Base-by-base conservation (phyloP, 2,797 vertebrate genomes). In the Onychomys leucogaster region DNA sequence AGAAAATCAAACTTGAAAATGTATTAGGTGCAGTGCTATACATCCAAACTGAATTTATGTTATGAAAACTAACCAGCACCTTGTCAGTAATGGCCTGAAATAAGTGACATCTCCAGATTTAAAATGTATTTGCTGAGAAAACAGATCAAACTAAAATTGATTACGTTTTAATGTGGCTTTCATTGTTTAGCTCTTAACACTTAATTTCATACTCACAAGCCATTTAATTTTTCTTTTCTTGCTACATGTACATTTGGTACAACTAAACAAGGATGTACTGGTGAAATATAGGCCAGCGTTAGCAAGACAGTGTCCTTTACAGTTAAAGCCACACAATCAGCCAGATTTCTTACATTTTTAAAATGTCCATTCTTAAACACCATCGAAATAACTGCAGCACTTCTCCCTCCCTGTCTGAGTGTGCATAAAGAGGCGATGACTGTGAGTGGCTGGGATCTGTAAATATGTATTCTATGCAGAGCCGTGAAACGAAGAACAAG, bases 401-500 rank as follows among this genome's bases (percentile, higher is more conserved):
- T 89, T 46, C 23, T 76, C 19, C 69, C 52, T 94, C 27, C 84
- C 85, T 96, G 57, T 78, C 37, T 73, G 76, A 77, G 14, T 57
- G 63, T 89, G 78, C 75, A 73, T 34, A 59, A 84, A 52, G 29
- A 76, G 27, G 2, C 3, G 81, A 61, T 75, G 63, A 83, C 80
- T 6, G 25, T n/a, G 69, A 88, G n/a, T 81, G 57, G 67, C 78
- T 82, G 52, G 14, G 71, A 23, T 57, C 71, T 52, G 23, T 95
- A 96, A 96, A 95, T 86, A 94, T 37, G 25, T 63, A 69, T 84
- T 93, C 67, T 83, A 75, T 61, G 80, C 46, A 97, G 11, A 90
- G 59, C 75, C 88, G 90, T 90, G 81, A 97, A 98, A 97, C 2
- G 0, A 96, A 98, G 67, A n/a, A 90, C 69, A 81, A 91, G 59